Evolutionary conservation across 2,797 vertebrate species (phyloP).

Genomic region (Peromyscus eremicus): DNA sequence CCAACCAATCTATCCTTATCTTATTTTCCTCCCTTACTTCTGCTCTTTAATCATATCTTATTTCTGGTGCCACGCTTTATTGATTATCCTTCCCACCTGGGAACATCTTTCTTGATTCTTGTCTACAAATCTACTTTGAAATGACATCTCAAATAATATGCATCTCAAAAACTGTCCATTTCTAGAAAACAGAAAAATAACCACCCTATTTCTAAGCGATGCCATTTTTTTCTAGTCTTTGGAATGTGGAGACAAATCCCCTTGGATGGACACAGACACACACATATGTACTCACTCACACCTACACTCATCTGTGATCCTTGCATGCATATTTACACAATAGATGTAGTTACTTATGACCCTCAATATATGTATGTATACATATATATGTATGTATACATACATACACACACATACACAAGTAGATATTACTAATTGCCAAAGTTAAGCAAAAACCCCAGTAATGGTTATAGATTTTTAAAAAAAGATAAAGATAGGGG

Average conservation of each 20-base stretch:
- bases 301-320: too few relatives aligned
- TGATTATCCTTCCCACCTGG: neutral
- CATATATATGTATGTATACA: neutral
- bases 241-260: neutral
- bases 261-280: neutral
- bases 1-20: neutral
- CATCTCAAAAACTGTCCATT: slow-evolving; percentile 13
- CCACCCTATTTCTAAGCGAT: slow-evolving; percentile 23
- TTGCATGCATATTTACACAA: neutral
- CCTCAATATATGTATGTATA: too few relatives aligned
- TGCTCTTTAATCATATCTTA: neutral
- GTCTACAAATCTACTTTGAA: slow-evolving; percentile 41
- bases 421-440: neutral
- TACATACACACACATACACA: neutral
- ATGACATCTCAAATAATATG: slow-evolving; percentile 25
- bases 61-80: neutral
- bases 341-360: neutral
- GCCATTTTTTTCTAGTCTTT: neutral
- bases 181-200: slow-evolving; percentile 18
- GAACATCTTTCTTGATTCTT: slow-evolving; percentile 38
- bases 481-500: neutral
- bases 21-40: neutral
- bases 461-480: neutral
- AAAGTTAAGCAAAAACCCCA: neutral
- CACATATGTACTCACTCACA: neutral